Base-by-base conservation (phyloP, 2,888 invertebrate species). In the Minunthozetes semirufus region DNA sequence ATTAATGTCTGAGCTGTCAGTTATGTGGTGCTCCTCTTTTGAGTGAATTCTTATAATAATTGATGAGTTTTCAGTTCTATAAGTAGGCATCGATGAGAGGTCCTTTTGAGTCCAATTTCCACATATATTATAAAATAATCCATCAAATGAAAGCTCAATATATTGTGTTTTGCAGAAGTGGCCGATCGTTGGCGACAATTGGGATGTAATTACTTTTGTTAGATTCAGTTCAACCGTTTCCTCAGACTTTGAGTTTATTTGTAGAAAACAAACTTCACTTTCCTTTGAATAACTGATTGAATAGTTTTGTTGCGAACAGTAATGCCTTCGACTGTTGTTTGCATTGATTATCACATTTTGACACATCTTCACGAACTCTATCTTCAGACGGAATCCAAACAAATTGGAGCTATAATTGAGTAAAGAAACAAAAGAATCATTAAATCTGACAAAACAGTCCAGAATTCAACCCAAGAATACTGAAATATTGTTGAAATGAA, bases 321-420 rank as follows among this genome's bases (percentile, higher is more conserved):
- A 66, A 1, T 66, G 2, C 11, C 29, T 29, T 66, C n/a, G 33
- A 38, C 38, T 66, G 29, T 66, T 42, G 13, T 42, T 42, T 38
- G 42, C 66, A 29, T 9, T 38, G 15, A 66, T 33, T 38, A 29
- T 38, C 11, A 66, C 66, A 42, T 66, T 66, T 42, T 5, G 17
- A 66, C 66, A 66, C 33, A 66, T 66, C 19, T 33, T 33, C 11
- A 66, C 38, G 29, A 66, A 66, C 66, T 66, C 66, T 66, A 66
- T 66, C 42, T 66, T 66, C 38, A 66, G n/a, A 19, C 5, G 19
- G 29, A 38, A 66, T 4, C 66, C 66, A 66, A 29, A 66, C 38
- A 11, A 29, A 66, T 38, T 66, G 42, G 17, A 29, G 61, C 61
- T 61, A 19, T n/a, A 48, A 48, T 17, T 3, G 17, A 48, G 15